A percentile compares a stretch with the other conserved stretches of the same genome.
These are phyloP conservation scores for Melieria picta DNA, from an alignment of 2,888 invertebrate genomes.

Conservation along the genomic window DNA sequence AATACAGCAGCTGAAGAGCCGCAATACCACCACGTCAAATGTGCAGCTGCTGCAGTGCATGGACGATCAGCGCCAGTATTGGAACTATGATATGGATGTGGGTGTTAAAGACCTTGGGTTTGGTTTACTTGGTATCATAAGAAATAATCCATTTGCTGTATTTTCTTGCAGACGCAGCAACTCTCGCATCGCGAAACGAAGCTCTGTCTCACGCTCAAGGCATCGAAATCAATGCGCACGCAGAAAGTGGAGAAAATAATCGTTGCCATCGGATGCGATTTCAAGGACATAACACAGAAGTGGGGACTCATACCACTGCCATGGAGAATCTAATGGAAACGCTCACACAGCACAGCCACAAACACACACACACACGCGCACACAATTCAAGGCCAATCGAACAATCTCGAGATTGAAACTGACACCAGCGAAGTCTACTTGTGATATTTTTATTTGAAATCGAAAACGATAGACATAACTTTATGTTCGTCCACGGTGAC, in stretches of 20 bases:
- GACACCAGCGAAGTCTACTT: constrained; percentile 43
- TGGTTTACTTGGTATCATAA: not conserved
- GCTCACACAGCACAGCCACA: not conserved
- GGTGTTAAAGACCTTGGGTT: constrained; percentile 40
- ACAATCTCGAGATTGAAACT: constrained; percentile 32
- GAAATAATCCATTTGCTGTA: not conserved
- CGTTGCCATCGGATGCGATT: constrained; percentile 55
- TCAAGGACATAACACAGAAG: constrained; percentile 59
- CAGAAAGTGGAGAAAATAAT: constrained; percentile 55
- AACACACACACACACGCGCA: constrained; percentile 5
- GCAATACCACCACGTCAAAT: constrained; percentile 56
- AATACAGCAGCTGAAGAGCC: constrained; percentile 53
- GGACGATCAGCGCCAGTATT: constrained; percentile 55
- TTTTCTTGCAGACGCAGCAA: constrained; percentile 58
- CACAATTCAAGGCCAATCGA: constrained; percentile 39
- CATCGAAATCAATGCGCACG: constrained; percentile 48
- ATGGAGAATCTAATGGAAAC: constrained; percentile 55
- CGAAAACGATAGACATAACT: constrained; percentile 10
- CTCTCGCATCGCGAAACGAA: constrained; percentile 58
- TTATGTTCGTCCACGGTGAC: constrained; percentile 11
- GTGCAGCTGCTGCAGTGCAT: constrained; percentile 60
- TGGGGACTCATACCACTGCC: constrained; percentile 64
- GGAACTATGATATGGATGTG: constrained; percentile 64
- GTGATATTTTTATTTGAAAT: constrained; percentile 43
- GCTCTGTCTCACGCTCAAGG: constrained; percentile 59